These are phyloP conservation scores for Hyles lineata DNA, from an alignment of 2,888 invertebrate species.

Conservation along the genomic window DNA sequence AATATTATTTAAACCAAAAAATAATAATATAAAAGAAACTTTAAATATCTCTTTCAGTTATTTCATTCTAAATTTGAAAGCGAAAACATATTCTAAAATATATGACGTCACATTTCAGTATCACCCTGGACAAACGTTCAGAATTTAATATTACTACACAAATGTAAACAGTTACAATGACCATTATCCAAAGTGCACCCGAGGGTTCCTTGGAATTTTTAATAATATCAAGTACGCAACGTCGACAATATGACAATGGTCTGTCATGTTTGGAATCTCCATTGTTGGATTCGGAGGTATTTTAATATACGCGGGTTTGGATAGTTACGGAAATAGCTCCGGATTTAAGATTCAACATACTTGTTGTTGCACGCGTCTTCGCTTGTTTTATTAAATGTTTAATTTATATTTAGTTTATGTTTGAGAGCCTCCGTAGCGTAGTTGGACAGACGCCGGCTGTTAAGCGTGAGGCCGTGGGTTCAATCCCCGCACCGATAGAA, in stretches of 20 bases:
- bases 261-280: conserved; percentile 59
- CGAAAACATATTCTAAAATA: too few relatives aligned
- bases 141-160: conserved; percentile 25
- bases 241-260: conserved; percentile 63
- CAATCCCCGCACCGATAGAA: too few relatives aligned
- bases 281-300: conserved; percentile 61
- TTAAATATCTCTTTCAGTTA: too few relatives aligned
- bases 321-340: conserved; percentile 7
- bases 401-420: too few relatives aligned
- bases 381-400: not conserved
- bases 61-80: too few relatives aligned
- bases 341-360: not conserved
- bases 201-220: conserved; percentile 64
- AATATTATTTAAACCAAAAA: too few relatives aligned
- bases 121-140: not conserved
- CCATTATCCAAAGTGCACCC: conserved; percentile 44
- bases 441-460: too few relatives aligned
- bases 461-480: too few relatives aligned
- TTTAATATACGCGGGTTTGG: conserved; percentile 17
- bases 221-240: conserved; percentile 61
- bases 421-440: too few relatives aligned
- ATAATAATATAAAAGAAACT: too few relatives aligned
- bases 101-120: too few relatives aligned
- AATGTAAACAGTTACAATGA: conserved; percentile 42
- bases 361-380: not conserved